These are phyloP conservation scores for Matsumurasca onukii DNA, from an alignment of 1,140 invertebrate species.

Conservation along the genomic window DNA sequence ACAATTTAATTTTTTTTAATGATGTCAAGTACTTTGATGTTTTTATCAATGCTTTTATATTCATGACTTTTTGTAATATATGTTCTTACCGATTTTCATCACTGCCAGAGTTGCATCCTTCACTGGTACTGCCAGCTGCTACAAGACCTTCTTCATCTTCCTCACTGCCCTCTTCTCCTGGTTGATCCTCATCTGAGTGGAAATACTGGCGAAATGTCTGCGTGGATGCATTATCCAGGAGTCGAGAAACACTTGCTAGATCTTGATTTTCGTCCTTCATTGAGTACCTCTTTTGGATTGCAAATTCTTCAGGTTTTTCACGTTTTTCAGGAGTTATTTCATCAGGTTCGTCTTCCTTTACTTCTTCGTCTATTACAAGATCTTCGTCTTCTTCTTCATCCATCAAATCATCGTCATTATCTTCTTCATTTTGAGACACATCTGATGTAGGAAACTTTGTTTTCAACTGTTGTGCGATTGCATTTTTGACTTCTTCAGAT, in stretches of 20 bases:
- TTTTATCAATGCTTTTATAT: no score
- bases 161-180: conserved; percentile 50
- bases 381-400: conserved; percentile 54
- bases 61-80: no score
- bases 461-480: conserved; percentile 75
- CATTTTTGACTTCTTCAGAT: conserved; percentile 75
- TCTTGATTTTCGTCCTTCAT: conserved; percentile 50
- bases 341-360: conserved; percentile 41
- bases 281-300: conserved; percentile 32
- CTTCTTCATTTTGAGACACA: conserved; percentile 29
- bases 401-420: conserved; percentile 49
- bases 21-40: no score
- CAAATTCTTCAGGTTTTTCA: conserved; percentile 29
- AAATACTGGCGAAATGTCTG: conserved; percentile 63
- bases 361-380: conserved; percentile 68
- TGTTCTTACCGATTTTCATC: conserved; percentile 67
- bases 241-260: conserved; percentile 71
- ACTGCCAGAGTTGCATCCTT: conserved; percentile 78
- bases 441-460: conserved; percentile 45
- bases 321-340: conserved; percentile 31
- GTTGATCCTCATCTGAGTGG: conserved; percentile 45
- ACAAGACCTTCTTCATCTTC: conserved; percentile 75
- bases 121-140: conserved; percentile 68
- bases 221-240: conserved; percentile 76
- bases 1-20: no score